phyloP scores from a whole-genome alignment of 2,113 vertebrate species.

The Bolborhynchus lineola region DNA sequence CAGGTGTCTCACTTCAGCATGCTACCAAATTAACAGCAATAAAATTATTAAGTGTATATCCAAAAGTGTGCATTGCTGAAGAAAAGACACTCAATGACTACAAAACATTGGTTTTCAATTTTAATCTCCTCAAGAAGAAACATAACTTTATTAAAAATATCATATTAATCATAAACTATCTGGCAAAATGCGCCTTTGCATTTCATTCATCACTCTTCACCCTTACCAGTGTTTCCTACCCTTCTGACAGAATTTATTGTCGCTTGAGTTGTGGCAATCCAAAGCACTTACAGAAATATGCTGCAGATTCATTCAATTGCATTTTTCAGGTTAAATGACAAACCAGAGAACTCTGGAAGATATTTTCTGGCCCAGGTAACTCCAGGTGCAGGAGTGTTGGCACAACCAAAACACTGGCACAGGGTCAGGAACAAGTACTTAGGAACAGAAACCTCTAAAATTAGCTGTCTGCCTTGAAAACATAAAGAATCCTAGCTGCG shows the following conservation, averaged over 20 bases:
- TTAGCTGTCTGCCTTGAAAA: not conserved
- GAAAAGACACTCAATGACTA: not conserved
- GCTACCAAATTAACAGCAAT: not conserved
- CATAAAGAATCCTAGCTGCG: not conserved
- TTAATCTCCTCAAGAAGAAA: not conserved
- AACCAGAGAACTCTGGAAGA: not conserved
- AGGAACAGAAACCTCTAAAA: not conserved
- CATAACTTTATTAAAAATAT: not conserved
- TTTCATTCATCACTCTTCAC: not conserved
- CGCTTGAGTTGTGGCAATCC: not conserved
- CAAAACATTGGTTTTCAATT: not conserved
- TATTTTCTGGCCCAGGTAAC: not conserved
- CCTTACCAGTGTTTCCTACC: not conserved
- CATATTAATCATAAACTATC: not conserved
- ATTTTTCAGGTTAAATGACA: not conserved
- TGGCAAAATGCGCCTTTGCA: not conserved
- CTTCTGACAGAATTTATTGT: not conserved
- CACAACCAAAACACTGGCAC: not conserved
- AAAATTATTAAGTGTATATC: not conserved
- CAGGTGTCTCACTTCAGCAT: not conserved
- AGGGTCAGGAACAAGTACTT: not conserved
- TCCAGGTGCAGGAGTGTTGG: not conserved
- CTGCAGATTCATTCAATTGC: not conserved
- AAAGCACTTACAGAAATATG: not conserved
- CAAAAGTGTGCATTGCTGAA: not conserved